Base-by-base conservation (phyloP, 2,113 vertebrate genomes). In the Orientallactaga bullata region DNA sequence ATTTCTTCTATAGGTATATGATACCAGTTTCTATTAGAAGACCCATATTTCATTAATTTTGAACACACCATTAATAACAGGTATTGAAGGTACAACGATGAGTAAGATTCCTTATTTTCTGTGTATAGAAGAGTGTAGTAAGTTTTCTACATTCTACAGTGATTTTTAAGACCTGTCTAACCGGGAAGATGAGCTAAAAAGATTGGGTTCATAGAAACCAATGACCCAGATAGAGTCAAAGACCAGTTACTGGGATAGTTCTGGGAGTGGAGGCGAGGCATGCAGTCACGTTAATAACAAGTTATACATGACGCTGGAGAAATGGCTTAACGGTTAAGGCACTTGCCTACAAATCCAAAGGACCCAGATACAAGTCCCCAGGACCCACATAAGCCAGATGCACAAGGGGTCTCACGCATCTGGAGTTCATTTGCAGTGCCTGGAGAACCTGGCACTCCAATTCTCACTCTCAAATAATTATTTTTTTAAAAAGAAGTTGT, bases 131-230 rank as follows among this genome's bases (percentile, higher is more conserved):
- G 51, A 69, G n/a, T n/a, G n/a, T 1, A 65, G 15, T 37, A 35
- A 63, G 21, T 90, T 88, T 69, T 65, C 37, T 84, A 89, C 71
- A 39, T 51, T 60, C 30, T 85, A 51, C 5, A 68, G 61, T 74
- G 60, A 65, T 12, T 89, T 84, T 94, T 77, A 69, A 88, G 47
- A 68, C 77, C 65, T 77, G 88, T 69, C 24, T 91, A 65, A 65
- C 35, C 68, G 69, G 4, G 26, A 93, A 39, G 9, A 15, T 55
- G 69, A 61, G 18, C 73, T 77, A 47, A 18, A 77, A 42, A 80
- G 37, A 85, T 66, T 68, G 58, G 16, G n/a, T 37, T 79, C 65
- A 76, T 28, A 85, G 32, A 28, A 30, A 78, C 72, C 39, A 42
- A 23, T 37, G 32, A 12, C 58, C 58, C 68, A 28, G 30, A 68